Base-by-base conservation (phyloP, 1,140 invertebrate species). In the Epicauta chinensis region DNA sequence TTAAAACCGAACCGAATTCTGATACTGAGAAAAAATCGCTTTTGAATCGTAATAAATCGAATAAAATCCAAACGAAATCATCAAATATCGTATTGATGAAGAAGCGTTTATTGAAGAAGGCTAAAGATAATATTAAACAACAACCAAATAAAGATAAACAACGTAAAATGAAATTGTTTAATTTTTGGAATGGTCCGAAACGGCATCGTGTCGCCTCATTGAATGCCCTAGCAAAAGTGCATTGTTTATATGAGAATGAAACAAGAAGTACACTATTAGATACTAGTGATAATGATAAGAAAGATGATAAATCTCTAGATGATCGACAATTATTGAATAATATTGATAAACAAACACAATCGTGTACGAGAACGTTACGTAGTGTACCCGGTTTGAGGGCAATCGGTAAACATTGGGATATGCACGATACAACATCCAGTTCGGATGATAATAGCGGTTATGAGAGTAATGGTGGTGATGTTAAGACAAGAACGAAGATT, bases 171-270 rank as follows among this genome's bases (percentile, higher is more conserved):
- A 75, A 77, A 61, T 59, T 80, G 23, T 75, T 76, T 49, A 73
- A 73, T 3, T 80, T 80, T 42, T 81, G 78, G 78, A 80, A 71
- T 46, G 85, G 84, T 0, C 84, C 86, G 7, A 90, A 89, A 70
- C 76, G 83, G 46, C 86, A 89, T 64, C 76, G 91, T 54, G 89
- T 91, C 65, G 91, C 91, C 16, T 92, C 89, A 4, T 68, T 94
- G 12, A 94, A 94, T 70, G 91, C 91, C 0, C 70, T 89, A 59
- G 89, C 89, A n/a, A 93, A 93, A 76, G 90, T 93, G 23, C 89
- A 93, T 67, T 91, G 89, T 66, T 74, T 93, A 10, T 93, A 92
- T 60, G 91, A 93, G 69, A 92, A 93, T 66, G 90, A 93, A 69
- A 84, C 83, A 34, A 75, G 84, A 39, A 81, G 82, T 2, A 82